phyloP scores from a whole-genome alignment of 2,113 vertebrate species.

The Hippocampus mohnikei region DNA sequence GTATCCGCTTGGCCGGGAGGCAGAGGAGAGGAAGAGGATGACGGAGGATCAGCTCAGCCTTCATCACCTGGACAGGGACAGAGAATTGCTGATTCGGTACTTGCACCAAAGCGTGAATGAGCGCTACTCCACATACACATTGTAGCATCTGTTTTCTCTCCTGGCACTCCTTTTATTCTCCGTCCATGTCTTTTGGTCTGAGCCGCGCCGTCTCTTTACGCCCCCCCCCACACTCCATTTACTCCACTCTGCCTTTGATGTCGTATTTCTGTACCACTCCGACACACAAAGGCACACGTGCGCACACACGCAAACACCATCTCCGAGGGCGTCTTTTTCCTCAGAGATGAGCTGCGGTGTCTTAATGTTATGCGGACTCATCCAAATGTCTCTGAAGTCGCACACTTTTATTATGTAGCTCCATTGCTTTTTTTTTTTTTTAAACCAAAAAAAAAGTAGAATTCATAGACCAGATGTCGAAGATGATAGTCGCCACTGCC shows the following conservation, averaged over 20 bases:
- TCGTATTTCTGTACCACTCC: conserved; percentile 46
- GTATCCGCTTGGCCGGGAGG: conserved; percentile 82
- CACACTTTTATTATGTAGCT: conserved; percentile 66
- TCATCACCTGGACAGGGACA: conserved; percentile 74
- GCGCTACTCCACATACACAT: background rate
- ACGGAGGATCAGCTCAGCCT: conserved; percentile 85
- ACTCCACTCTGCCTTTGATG: conserved; percentile 69
- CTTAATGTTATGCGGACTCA: conserved; percentile 68
- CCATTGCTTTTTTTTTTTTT: conserved; percentile 51
- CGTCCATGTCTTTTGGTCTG: conserved; percentile 38
- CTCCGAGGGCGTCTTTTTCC: conserved; percentile 24
- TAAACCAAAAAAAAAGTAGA: conserved; percentile 67
- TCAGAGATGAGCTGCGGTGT: conserved; percentile 58
- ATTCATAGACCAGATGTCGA: conserved; percentile 45
- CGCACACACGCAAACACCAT: conserved; percentile 21
- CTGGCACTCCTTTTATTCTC: conserved; percentile 56
- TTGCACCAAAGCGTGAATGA: conserved; percentile 9
- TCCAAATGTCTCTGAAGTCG: conserved; percentile 67
- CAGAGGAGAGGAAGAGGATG: conserved; percentile 82
- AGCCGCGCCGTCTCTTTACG: conserved; percentile 42
- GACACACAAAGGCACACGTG: conserved; percentile 17
- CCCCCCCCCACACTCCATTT: conserved; percentile 56
- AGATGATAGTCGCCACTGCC: conserved; percentile 53
- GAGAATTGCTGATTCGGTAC: conserved; percentile 88
- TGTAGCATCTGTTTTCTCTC: background rate